Evolutionary conservation across 2,797 vertebrate genomes (phyloP).

Genomic region (Spinibarbus caldwelli): DNA sequence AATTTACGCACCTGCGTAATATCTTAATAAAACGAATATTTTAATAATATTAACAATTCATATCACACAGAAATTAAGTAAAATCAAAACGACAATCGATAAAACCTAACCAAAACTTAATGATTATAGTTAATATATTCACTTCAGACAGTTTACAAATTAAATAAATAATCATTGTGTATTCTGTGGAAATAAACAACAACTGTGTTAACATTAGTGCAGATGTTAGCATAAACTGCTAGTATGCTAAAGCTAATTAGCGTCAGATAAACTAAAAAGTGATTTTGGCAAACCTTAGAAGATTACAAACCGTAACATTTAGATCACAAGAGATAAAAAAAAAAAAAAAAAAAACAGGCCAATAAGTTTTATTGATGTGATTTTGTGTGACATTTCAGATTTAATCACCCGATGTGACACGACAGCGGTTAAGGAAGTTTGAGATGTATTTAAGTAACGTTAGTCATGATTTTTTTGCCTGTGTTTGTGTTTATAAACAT

Average conservation of each 20-base stretch:
- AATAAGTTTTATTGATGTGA: background rate
- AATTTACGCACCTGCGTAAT: background rate
- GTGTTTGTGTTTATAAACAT: background rate
- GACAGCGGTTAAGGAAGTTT: background rate
- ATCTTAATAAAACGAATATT: background rate
- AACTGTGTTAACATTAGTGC: background rate
- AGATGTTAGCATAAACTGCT: conserved; percentile 8
- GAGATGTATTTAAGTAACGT: background rate
- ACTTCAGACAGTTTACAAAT: background rate
- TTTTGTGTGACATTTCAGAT: background rate
- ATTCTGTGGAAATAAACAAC: background rate
- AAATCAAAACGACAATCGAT: background rate
- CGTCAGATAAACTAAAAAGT: background rate
- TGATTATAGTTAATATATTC: background rate
- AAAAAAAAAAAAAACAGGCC: background rate
- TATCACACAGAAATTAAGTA: background rate
- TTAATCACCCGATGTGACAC: too few relatives aligned
- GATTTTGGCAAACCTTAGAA: background rate
- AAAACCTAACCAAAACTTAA: background rate
- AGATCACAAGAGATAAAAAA: too few relatives aligned
- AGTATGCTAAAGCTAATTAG: conserved; percentile 34
- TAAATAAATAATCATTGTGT: too few relatives aligned
- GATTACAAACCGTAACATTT: background rate
- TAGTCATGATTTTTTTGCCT: too few relatives aligned
- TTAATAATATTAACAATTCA: background rate